Base-by-base conservation (phyloP, 2,797 vertebrate genomes). In the Cirrhinus molitorella region DNA sequence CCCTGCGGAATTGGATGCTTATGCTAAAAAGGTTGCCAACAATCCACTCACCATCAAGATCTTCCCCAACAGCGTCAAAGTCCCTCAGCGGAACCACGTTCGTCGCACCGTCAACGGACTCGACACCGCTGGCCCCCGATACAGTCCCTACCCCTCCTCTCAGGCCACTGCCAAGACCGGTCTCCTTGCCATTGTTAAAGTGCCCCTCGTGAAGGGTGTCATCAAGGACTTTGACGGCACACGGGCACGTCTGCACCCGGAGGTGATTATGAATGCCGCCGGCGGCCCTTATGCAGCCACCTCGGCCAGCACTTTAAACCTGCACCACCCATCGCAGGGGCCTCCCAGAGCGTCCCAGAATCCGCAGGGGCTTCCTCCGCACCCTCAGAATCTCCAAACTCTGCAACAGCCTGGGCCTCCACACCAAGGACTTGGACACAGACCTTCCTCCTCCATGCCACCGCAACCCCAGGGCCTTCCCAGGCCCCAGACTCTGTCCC, bases 21-120 rank as follows among this genome's bases (percentile, higher is more conserved):
- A 97, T 98, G 98, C 98, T 99, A 99, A 99, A 96, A 99, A 99
- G 94, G 97, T 99, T 91, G 98, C 98, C 96, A 97, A 98, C 96
- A 97, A 96, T 90, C 98, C 98, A 85, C 96, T 99, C 93, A 99
- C 98, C 91, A 98, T 99, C 93, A 99, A 99, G 95, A 99, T 99
- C 91, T 99, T 99, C 86, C 98, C 98, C 88, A 99, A 99, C 96
- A 99, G 98, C 88, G 96, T 99, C 94, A 99, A 99, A 93, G 98
- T 99, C 92, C 98, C 98, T 88, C 98, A 99, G 94, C 93, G 98
- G 94, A 99, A 99, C 95, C 97, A 99, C 96, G 94, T 98, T 89
- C 97, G 98, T 72, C 98, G 98, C 85, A 99, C 98, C 47, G 97
- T 99, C 91, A 99, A 99, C 96, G 98, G 98, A 91, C 96, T 99